Base-by-base conservation (phyloP, 1,140 invertebrate species). In the Littorina saxatilis region DNA sequence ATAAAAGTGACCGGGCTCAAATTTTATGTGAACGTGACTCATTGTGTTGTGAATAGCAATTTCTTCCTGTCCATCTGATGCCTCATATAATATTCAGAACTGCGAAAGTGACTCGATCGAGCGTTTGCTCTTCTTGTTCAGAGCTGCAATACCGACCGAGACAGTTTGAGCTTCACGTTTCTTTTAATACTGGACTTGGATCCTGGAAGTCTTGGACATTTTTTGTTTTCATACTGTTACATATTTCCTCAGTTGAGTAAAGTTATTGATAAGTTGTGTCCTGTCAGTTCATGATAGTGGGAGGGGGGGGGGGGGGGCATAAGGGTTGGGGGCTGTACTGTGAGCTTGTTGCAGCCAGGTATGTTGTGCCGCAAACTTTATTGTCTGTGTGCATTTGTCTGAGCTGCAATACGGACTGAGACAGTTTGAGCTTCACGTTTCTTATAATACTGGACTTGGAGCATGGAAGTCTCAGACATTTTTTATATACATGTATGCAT, bases 391-490 rank as follows among this genome's bases (percentile, higher is more conserved):
- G 39, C 66, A 20, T 13, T 0, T 23, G 7, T 9, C 66, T 35
- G 2, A 35, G 66, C 66, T 68, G 66, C 35, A 17, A 68, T 35
- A 68, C 2, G 17, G 35, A 39, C 32, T 68, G 66, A 68, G 66
- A 68, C 32, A 15, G 66, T 68, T 68, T 68, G 66, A 68, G 35
- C 66, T 68, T 32, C 66, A 63, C 29, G 2, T 9, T 13, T 23
- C 35, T 40, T 40, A 17, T 0, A 20, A 7, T 11, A 32, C 5
- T 66, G 5, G 61, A 32, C 0, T 68, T 40, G 66, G 66, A 68
- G 66, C 13, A 68, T 68, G 27, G 66, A 39, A 9, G 66, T 68
- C 66, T 68, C 66, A 68, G 35, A 68, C 66, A 39, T 40, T 7
- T 63, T n/a, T n/a, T 17, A 47, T 47, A 47, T 17, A 47, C 43